These are phyloP conservation scores for Ptychobarbus kaznakovi DNA, from an alignment of 2,797 vertebrate genomes.

Conservation along the genomic window DNA sequence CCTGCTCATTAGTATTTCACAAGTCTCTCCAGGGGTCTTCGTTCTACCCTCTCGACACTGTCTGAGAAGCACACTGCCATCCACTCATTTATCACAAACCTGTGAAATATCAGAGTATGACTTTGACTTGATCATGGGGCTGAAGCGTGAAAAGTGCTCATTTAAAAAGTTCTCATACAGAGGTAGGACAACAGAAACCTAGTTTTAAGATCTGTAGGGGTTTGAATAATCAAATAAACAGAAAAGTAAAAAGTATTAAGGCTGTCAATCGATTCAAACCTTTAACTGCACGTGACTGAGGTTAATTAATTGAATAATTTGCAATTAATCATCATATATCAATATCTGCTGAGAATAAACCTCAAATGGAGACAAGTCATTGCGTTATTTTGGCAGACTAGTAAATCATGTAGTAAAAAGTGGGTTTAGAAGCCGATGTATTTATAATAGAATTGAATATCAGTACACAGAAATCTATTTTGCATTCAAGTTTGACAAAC, in stretches of 20 bases:
- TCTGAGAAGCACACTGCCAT: constrained; percentile 21
- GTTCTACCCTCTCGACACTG: constrained; percentile 29
- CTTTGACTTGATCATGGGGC: not conserved
- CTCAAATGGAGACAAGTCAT: not conserved
- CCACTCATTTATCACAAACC: constrained; percentile 42
- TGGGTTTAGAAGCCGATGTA: not conserved
- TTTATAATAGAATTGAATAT: not conserved
- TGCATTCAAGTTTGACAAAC: not conserved
- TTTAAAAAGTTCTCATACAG: constrained; percentile 11
- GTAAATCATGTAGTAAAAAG: not conserved
- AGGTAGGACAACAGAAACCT: not conserved
- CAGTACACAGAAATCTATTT: not conserved
- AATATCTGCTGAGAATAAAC: not conserved
- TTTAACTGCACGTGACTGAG: not conserved
- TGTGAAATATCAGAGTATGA: constrained; percentile 3
- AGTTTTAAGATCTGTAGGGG: not conserved
- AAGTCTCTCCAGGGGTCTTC: constrained; percentile 31
- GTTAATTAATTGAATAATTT: not conserved
- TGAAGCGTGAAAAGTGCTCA: constrained; percentile 11
- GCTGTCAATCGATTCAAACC: not conserved
- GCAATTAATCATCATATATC: not conserved
- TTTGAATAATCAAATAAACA: not conserved
- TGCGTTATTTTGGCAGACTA: not conserved
- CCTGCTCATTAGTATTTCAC: constrained; percentile 46
- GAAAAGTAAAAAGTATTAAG: not conserved